Base-by-base conservation (phyloP, 2,797 vertebrate genomes). In the Arctocebus calabarensis region DNA sequence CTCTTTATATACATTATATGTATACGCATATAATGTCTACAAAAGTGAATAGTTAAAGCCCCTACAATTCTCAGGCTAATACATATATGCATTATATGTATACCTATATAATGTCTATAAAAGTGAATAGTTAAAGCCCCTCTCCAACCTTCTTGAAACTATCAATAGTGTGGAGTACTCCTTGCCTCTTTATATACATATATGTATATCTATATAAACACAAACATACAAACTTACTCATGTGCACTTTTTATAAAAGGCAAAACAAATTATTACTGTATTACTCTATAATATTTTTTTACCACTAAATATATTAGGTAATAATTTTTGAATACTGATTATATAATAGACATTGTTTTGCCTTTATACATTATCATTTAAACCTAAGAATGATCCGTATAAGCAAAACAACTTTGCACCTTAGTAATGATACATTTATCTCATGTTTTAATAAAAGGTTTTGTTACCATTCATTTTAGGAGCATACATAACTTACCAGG, bases 351-450 rank as follows among this genome's bases (percentile, higher is more conserved):
- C 3, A 77, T 10, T 2, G 5, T 79, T 74, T 6, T 57, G 34
- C 23, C 71, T 91, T 90, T 27, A 77, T 14, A 70, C 23, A 71
- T 27, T 79, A 16, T 55, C 34, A 88, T 81, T 90, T 87, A 81
- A 92, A 88, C 40, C 34, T 70, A 40, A 70, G 2, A 64, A 78
- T 23, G 40, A 61, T 73, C 22, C n/a, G 87, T 66, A 12, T 73
- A 95, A 82, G 17, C 34, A 19, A 96, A 91, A 55, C 25, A 92
- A 89, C 27, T 89, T 66, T 94, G 25, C 13, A 61, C 61, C 23
- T 84, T 84, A 86, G 11, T 74, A 86, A 29, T 59, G 7, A 64
- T 62, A 79, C 9, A 81, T 48, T 85, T 84, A 64, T 27, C 29
- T 79, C 62, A 27, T 85, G 37, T 62, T 48, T 52, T 88, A 17